Conservation (phyloP, 2,888 invertebrate genomes). For the Coenonympha glycerion region DNA sequence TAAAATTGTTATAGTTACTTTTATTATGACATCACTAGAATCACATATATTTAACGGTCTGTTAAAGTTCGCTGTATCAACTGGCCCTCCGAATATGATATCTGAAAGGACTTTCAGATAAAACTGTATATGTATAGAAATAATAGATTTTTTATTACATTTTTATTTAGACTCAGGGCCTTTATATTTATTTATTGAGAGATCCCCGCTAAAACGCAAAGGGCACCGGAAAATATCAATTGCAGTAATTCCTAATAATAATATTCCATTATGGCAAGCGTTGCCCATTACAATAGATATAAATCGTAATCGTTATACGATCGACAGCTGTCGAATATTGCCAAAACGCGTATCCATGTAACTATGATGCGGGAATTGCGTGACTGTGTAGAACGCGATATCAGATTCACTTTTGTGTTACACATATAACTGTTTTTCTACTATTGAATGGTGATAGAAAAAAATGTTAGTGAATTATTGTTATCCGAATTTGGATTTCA, state of each 20-base stretch:
- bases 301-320: slow-evolving; percentile 34
- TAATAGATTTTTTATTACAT: no score
- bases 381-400: slow-evolving; percentile 9
- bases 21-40: no score
- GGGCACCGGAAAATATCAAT: not conserved
- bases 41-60: no score
- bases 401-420: slow-evolving; percentile 3
- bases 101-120: no score
- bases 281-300: slow-evolving; percentile 10
- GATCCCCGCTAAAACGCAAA: not conserved
- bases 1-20: no score
- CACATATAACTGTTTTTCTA: not conserved
- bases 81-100: no score
- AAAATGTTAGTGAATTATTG: not conserved
- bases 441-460: not conserved
- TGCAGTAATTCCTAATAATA: not conserved
- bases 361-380: slow-evolving; percentile 21
- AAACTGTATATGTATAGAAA: no score
- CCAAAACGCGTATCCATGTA: slow-evolving; percentile 29
- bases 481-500: no score
- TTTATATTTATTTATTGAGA: no score
- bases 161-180: no score
- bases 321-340: slow-evolving; percentile 35
- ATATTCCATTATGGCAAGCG: not conserved
- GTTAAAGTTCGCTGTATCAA: no score